A percentile compares a stretch with the other conserved stretches of the same genome.
Evolutionary conservation across 2,113 vertebrate species (phyloP).

Genomic region (Colistium nudipinnis): DNA sequence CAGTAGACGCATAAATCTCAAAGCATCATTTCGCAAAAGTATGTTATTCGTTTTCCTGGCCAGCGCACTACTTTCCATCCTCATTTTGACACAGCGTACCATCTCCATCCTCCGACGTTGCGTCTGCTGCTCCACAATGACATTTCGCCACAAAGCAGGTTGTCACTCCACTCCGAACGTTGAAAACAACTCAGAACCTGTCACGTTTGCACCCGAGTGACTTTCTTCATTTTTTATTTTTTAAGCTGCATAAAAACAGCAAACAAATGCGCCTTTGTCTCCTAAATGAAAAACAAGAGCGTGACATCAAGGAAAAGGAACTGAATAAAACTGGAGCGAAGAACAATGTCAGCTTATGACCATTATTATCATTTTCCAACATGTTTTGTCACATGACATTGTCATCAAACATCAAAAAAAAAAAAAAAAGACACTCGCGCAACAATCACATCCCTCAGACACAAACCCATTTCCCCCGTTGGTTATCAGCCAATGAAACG

Average conservation of each 20-base stretch:
- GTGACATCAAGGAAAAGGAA: slow-evolving; percentile 36
- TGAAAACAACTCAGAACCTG: slow-evolving; percentile 15
- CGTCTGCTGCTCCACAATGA: slow-evolving; percentile 30
- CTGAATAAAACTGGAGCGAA: slow-evolving; percentile 51
- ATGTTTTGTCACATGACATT: slow-evolving; percentile 48
- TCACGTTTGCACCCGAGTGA: slow-evolving; percentile 23
- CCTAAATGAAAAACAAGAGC: slow-evolving; percentile 22
- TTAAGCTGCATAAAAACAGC: background rate
- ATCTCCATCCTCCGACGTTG: slow-evolving; percentile 13
- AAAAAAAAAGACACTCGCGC: slow-evolving; percentile 25
- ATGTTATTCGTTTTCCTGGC: too few relatives aligned
- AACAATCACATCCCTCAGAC: slow-evolving; percentile 61
- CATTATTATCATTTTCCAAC: slow-evolving; percentile 12
- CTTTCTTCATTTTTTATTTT: slow-evolving; percentile 41
- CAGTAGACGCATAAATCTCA: too few relatives aligned
- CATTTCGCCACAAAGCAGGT: slow-evolving; percentile 53
- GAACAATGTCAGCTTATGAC: slow-evolving; percentile 26
- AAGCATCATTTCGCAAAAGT: too few relatives aligned
- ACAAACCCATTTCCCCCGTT: slow-evolving; percentile 61
- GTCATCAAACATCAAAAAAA: slow-evolving; percentile 44
- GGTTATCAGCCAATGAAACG: slow-evolving; percentile 51
- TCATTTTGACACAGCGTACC: slow-evolving; percentile 12
- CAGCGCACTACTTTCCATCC: background rate
- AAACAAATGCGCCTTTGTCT: slow-evolving; percentile 41
- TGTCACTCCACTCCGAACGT: slow-evolving; percentile 38